Base-by-base conservation (phyloP, 1,140 invertebrate genomes). In the Solen grandis region DNA sequence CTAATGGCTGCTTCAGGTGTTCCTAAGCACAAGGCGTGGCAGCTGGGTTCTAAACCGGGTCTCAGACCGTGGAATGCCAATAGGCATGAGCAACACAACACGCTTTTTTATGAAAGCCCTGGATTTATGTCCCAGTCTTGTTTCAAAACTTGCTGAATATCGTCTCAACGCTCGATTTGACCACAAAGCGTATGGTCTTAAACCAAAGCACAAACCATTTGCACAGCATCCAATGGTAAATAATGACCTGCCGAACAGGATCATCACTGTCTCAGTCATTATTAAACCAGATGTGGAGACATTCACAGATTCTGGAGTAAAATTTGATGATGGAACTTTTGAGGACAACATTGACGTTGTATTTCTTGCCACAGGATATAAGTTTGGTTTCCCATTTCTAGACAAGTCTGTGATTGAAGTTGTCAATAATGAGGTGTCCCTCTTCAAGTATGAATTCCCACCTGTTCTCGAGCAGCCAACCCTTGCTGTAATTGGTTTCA, bases 181-280 rank as follows among this genome's bases (percentile, higher is more conserved):
- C 82, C 94, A 94, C 74, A 89, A 91, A 50, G 38, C 74, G 25
- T 88, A 87, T 73, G 69, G 82, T 5, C 77, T 94, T 38, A 89
- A 93, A 73, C 93, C 93, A 19, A 79, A 89, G 31, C 93, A 94
- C 81, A 69, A 88, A 14, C 88, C 92, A 14, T 88, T 91, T 27
- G 84, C 88, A 13, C 93, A 94, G 77, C 94, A 94, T 83, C 92
- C 93, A 1, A 93, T 92, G 31, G 90, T 94, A 1, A 94, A 94
- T 81, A 94, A 94, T 81, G 92, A 93, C n/a, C 82, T 94, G n/a
- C 90, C 93, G 1, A 94, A 94, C 86, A 85, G 93, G n/a, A 90
- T 94, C 31, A 84, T 91, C 22, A 89, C 88, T 65, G 94, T 93
- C 1, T 85, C 89, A 13, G 89, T 94, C 41, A 87, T 87, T 8